Conservation (phyloP, 2,797 vertebrate species). For the Gobionotothen gibberifrons region DNA sequence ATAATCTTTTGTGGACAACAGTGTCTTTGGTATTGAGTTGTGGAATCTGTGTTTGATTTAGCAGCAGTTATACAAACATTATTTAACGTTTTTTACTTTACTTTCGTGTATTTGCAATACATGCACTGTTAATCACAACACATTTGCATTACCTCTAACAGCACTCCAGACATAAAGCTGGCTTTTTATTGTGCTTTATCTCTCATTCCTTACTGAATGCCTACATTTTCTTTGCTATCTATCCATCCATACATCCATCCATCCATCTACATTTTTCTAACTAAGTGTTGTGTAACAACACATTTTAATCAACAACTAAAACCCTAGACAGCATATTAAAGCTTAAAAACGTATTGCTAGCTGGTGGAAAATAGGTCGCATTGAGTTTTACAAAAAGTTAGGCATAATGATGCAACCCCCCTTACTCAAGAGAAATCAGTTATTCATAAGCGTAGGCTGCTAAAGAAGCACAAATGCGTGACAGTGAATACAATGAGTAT, state of each 20-base stretch:
- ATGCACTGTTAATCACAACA: no score
- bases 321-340: no score
- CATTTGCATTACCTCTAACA: no score
- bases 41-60: not conserved
- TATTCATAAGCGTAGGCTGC: constrained; percentile 35
- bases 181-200: no score
- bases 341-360: not conserved
- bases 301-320: not conserved
- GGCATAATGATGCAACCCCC: constrained; percentile 82
- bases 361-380: constrained; percentile 11
- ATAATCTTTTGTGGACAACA: not conserved
- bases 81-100: no score
- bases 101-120: no score
- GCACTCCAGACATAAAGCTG: no score
- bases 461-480: constrained; percentile 11
- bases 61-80: not conserved
- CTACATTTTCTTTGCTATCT: no score
- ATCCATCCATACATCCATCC: no score
- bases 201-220: no score
- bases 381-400: constrained; percentile 50
- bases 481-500: not conserved
- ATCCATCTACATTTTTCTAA: not conserved
- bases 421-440: constrained; percentile 71
- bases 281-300: not conserved
- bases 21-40: constrained; percentile 5